Percentiles rank a stretch among this genome's conserved stretches.
phyloP scores from a whole-genome alignment of 2,113 vertebrate genomes.

The Nycticorax nycticorax region DNA sequence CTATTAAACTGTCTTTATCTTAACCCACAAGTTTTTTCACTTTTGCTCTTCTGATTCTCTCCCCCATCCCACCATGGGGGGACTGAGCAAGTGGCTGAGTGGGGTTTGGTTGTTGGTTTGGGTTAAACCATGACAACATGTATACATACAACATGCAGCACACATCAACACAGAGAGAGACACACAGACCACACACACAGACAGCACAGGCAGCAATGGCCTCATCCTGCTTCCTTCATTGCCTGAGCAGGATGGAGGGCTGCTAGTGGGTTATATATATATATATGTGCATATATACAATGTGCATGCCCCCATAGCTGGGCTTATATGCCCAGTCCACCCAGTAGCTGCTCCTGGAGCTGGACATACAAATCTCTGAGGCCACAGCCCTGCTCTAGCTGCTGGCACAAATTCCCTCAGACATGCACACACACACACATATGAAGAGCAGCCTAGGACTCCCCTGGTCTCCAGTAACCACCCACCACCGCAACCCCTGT shows the following conservation, averaged over 20 bases:
- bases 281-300: not conserved
- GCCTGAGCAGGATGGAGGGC: not conserved
- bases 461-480: accelerated
- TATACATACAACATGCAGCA: not conserved
- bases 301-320: not conserved
- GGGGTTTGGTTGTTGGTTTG: not conserved
- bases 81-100: not conserved
- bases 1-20: not conserved
- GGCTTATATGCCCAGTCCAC: not conserved
- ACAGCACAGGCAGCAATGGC: not conserved
- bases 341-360: not conserved
- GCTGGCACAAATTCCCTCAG: not conserved
- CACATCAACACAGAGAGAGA: not conserved
- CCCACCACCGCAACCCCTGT: accelerated
- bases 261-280: not conserved
- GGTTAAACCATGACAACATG: not conserved
- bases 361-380: not conserved
- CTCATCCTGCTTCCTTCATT: not conserved
- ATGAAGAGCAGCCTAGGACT: not conserved
- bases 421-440: not conserved
- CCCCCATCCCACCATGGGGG: not conserved
- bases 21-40: not conserved
- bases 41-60: not conserved
- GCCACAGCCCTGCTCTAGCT: not conserved
- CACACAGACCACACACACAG: not conserved